phyloP scores from a whole-genome alignment of 2,888 invertebrate genomes.

The Tenthredo notha region DNA sequence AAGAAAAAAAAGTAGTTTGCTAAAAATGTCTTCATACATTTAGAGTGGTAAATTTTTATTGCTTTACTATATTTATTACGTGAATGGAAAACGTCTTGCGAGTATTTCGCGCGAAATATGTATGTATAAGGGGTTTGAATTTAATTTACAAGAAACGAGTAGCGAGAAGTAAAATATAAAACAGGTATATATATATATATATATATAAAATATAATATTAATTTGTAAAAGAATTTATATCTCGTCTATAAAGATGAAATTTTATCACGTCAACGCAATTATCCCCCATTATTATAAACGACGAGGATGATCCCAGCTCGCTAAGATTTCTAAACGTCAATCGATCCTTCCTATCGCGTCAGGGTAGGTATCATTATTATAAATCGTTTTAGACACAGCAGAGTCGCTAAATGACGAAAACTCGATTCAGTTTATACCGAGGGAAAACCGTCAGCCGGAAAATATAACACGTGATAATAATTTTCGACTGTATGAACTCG shows the following conservation, averaged over 20 bases:
- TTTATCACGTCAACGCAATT: neutral
- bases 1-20: too few species aligned
- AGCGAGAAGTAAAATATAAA: neutral
- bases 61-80: neutral
- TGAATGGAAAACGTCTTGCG: neutral
- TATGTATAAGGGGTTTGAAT: neutral
- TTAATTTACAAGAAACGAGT: neutral
- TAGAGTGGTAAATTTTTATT: neutral
- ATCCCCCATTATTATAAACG: neutral
- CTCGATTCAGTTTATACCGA: neutral
- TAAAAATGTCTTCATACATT: neutral
- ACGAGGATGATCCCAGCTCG: neutral
- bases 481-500: neutral
- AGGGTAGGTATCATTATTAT: conserved; percentile 1
- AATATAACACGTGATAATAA: neutral
- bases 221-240: neutral
- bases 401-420: neutral
- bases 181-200: neutral
- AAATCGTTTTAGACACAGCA: neutral
- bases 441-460: neutral
- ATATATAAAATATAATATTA: neutral
- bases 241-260: neutral
- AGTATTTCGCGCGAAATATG: neutral
- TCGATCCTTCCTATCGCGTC: neutral
- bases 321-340: neutral